phyloP scores from a whole-genome alignment of 1,140 invertebrate species.

The Penaeus indicus region DNA sequence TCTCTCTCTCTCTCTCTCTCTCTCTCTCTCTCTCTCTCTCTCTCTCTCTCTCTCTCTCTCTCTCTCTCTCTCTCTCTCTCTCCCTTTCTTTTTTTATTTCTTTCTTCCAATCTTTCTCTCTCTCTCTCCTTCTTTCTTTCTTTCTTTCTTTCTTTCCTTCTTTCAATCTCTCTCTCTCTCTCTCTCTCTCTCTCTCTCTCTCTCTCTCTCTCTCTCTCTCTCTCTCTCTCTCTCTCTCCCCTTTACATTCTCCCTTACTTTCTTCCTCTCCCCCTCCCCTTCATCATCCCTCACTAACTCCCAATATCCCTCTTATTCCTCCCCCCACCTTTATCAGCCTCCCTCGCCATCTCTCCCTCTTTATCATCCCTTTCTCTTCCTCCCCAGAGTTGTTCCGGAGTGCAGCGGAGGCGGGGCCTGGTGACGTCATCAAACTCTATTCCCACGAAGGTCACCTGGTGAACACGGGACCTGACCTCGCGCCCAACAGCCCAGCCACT shows the following conservation, averaged over 20 bases:
- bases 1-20: too few species aligned
- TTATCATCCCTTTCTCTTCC: not conserved
- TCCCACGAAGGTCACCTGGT: conserved; percentile 28
- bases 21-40: too few species aligned
- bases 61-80: not conserved
- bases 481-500: conserved; percentile 38
- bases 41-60: not conserved
- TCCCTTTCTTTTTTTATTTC: not conserved
- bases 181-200: too few species aligned
- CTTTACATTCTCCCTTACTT: not conserved
- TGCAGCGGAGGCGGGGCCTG: conserved; percentile 31
- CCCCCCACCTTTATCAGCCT: not conserved
- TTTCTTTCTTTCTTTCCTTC: too few species aligned
- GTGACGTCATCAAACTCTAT: conserved; percentile 54
- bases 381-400: conserved; percentile 50
- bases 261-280: not conserved
- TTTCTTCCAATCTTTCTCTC: not conserved
- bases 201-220: too few species aligned
- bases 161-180: too few species aligned
- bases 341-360: not conserved
- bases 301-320: not conserved
- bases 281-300: not conserved
- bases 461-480: conserved; percentile 28
- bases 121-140: not conserved
- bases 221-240: too few species aligned